These are phyloP conservation scores for Halcyon chelicuti DNA, from an alignment of 2,797 vertebrate species.

Conservation along the genomic window DNA sequence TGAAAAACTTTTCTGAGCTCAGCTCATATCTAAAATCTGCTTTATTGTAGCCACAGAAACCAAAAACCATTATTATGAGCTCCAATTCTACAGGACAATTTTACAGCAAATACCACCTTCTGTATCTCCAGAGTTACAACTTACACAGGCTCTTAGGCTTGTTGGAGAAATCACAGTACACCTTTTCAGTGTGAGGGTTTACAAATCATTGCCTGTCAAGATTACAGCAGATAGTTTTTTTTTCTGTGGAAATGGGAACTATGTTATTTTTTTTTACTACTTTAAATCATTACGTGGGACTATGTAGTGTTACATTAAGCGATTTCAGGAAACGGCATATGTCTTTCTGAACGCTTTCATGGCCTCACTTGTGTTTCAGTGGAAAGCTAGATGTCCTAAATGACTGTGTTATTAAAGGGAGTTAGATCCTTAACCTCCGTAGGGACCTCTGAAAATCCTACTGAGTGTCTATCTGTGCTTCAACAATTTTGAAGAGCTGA, in stretches of 20 bases:
- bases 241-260: not conserved
- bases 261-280: rapidly evolving
- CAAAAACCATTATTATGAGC: not conserved
- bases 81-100: not conserved
- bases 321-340: not conserved
- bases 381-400: not conserved
- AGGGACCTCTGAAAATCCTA: not conserved
- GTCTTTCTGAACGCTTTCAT: not conserved
- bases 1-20: not conserved
- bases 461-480: not conserved
- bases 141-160: not conserved
- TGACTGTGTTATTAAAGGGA: not conserved
- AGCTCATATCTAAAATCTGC: not conserved
- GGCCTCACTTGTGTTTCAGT: not conserved
- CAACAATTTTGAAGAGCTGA: not conserved
- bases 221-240: not conserved
- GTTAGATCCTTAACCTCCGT: not conserved
- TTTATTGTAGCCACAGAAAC: not conserved
- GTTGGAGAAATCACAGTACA: not conserved
- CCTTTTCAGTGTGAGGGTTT: not conserved
- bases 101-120: not conserved
- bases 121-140: not conserved
- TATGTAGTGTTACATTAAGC: not conserved
- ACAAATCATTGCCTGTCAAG: not conserved
- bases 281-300: not conserved